Base-by-base conservation (phyloP, 2,888 invertebrate species). In the Asteroscopus sphinx region DNA sequence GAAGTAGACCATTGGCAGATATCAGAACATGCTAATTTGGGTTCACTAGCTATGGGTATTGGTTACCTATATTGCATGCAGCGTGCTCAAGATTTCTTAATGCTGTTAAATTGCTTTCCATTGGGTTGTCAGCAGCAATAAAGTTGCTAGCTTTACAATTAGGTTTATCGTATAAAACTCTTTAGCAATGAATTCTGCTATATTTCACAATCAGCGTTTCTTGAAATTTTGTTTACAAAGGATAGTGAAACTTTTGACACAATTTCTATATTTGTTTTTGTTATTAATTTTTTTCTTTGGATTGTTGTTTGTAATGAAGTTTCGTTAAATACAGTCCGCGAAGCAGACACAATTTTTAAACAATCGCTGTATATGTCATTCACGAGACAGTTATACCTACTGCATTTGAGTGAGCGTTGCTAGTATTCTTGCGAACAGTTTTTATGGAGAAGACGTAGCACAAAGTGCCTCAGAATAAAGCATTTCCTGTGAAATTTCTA, bases 91-190 rank as follows among this genome's bases (percentile, higher is more conserved):
- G 79, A 78, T 74, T 49, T 58, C 55, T 35, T 62, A 53, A 52
- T 61, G 68, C 62, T 67, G 68, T 73, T 61, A 83, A 83, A 87
- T 87, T 91, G 87, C 90, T 88, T 89, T 87, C 88, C 83, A 87
- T 81, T 81, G 74, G 25, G 2, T 33, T 30, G 13, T 5, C n/a
- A 41, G 16, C 6, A 12, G 15, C 13, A 8, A 36, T 25, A 37
- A 33, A 33, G 2, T 15, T 15, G 16, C 4, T 15, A 4, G 1
- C 39, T 21, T 11, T 28, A 1, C 4, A 6, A 21, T 21, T 21
- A n/a, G 4, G 28, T 3, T 9, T 28, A 9, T 8, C 28, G 2
- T 28, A 28, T 28, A 28, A 28, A 4, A 28, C 1, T 12, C 32
- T 32, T 9, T 11, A 12, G 4, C n/a, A 2, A 12, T n/a, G n/a